Evolutionary conservation across 1,140 invertebrate genomes (phyloP).

Genomic region (Tetramorium parvispinum): DNA sequence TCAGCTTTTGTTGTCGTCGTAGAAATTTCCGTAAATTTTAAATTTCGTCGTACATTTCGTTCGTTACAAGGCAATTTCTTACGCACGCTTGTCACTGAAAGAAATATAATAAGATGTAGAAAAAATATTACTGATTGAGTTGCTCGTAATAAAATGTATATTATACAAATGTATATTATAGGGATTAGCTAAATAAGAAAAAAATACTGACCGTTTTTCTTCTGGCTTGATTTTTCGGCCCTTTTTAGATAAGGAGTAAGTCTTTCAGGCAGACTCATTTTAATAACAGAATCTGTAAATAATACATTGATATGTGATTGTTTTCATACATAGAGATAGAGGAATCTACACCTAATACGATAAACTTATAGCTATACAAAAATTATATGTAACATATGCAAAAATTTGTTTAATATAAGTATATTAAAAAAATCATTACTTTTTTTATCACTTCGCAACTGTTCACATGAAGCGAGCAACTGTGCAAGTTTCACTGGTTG

Average conservation of each 20-base stretch:
- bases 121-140: not conserved
- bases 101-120: slow-evolving; percentile 1
- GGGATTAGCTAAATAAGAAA: too few species aligned
- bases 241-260: slow-evolving; percentile 2
- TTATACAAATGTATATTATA: too few species aligned
- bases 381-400: not conserved
- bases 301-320: not conserved
- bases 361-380: not conserved
- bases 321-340: too few species aligned
- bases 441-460: not conserved
- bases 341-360: too few species aligned
- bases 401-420: slow-evolving; percentile 12
- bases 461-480: slow-evolving; percentile 5
- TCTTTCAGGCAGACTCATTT: slow-evolving; percentile 62
- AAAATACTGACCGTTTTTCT: slow-evolving; percentile 52
- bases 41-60: slow-evolving; percentile 61
- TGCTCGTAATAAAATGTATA: not conserved
- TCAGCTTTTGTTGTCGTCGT: not conserved
- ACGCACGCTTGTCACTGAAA: not conserved
- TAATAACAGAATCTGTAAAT: slow-evolving; percentile 56
- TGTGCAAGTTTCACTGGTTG: slow-evolving; percentile 63
- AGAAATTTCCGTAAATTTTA: slow-evolving; percentile 61
- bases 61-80: too few species aligned
- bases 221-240: not conserved
- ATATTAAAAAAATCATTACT: slow-evolving; percentile 33